Evolutionary conservation across 2,113 vertebrate species (phyloP).

Genomic region (Cyphomyrus plagiostoma): DNA sequence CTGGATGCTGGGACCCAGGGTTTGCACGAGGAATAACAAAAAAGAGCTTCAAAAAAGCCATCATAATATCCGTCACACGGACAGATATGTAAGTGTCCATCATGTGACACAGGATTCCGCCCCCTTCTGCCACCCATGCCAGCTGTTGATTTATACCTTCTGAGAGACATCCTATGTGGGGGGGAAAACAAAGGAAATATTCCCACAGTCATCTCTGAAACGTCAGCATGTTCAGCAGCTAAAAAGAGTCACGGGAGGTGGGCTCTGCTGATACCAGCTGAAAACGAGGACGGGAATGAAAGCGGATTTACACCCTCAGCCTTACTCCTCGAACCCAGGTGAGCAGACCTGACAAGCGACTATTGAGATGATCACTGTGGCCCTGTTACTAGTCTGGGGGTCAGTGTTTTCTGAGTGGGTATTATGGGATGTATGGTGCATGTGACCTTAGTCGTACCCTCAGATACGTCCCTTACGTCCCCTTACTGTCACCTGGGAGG

Average conservation of each 20-base stretch:
- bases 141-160: background rate
- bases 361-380: background rate
- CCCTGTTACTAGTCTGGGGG: background rate
- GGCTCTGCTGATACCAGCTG: background rate
- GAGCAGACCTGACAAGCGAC: background rate
- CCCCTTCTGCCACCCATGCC: background rate
- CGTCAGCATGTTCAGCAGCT: background rate
- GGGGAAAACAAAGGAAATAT: background rate
- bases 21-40: background rate
- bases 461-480: background rate
- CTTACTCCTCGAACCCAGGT: background rate
- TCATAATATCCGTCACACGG: background rate
- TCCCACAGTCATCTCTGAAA: background rate
- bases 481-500: background rate
- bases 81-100: background rate
- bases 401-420: background rate
- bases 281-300: background rate
- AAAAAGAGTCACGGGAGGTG: background rate
- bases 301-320: background rate
- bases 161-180: background rate
- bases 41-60: background rate
- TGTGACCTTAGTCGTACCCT: background rate
- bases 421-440: background rate
- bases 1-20: background rate
- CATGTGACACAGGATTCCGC: background rate